phyloP scores from a whole-genome alignment of 2,113 vertebrate species.

The Chloropsis cyanopogon region DNA sequence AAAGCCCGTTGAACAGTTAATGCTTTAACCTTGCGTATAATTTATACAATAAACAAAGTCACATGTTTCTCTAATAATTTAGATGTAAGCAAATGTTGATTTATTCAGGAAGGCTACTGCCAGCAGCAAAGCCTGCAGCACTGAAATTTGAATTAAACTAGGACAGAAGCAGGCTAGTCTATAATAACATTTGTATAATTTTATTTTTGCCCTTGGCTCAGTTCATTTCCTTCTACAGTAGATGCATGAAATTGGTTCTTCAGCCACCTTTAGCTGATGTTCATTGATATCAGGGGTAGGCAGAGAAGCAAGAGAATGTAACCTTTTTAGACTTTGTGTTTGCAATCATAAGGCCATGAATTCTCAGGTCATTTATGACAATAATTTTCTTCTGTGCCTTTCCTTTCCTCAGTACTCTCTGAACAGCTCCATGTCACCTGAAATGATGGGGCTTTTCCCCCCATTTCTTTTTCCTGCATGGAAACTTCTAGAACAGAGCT shows the following conservation, averaged over 20 bases:
- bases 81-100: conserved; percentile 99
- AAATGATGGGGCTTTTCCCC: conserved; percentile 28
- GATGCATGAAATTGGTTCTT: conserved; percentile 99
- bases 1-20: conserved; percentile 79
- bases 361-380: conserved; percentile 74
- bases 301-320: conserved; percentile 82
- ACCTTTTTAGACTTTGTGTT: conserved; percentile 78
- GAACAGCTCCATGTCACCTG: conserved; percentile 56
- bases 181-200: conserved; percentile 99
- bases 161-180: conserved; percentile 99
- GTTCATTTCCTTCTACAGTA: conserved; percentile 99
- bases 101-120: conserved; percentile 99
- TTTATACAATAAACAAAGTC: conserved; percentile 99
- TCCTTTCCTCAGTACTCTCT: conserved; percentile 35
- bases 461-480: neutral
- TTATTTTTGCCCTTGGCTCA: conserved; percentile 99
- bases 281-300: conserved; percentile 84
- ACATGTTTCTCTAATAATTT: conserved; percentile 99
- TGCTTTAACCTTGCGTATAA: conserved; percentile 93
- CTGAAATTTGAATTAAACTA: conserved; percentile 99
- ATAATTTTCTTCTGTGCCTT: conserved; percentile 57
- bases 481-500: conserved; percentile 64
- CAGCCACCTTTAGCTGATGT: conserved; percentile 95
- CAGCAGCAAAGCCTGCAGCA: conserved; percentile 86
- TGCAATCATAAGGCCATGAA: conserved; percentile 59